Evolutionary conservation across 2,888 invertebrate species (phyloP).

Genomic region (Campoletis raptor): DNA sequence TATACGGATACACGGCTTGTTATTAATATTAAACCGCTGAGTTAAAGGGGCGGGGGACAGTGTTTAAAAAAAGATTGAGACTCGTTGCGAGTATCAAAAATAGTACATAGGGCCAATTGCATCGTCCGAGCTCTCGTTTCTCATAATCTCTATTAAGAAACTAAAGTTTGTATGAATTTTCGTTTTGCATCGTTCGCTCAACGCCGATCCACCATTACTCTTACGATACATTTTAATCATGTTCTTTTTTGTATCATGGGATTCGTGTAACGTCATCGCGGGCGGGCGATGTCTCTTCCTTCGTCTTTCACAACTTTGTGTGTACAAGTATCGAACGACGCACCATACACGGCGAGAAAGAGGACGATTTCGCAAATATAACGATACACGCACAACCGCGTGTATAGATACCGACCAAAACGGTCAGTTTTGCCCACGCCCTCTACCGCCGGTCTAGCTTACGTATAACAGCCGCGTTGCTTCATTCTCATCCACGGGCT

Average conservation of each 20-base stretch:
- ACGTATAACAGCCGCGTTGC: not conserved
- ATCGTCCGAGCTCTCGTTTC: constrained; percentile 6
- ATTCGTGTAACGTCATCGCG: constrained; percentile 20
- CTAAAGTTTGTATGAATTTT: not conserved
- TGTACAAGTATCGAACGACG: constrained; percentile 14
- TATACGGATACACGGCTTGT: constrained; percentile 16
- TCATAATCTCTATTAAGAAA: not conserved
- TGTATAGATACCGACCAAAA: constrained; percentile 4
- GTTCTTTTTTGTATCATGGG: not conserved
- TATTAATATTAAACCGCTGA: constrained; percentile 2
- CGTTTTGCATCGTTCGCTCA: not conserved
- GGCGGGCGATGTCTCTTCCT: constrained; percentile 18
- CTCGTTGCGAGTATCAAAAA: constrained; percentile 34
- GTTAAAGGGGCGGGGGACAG: not conserved
- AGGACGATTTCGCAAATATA: constrained; percentile 46
- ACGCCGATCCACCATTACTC: not conserved
- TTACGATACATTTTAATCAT: not conserved
- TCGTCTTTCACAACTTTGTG: constrained; percentile 42
- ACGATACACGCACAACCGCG: constrained; percentile 2
- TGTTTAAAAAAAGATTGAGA: constrained; percentile 55
- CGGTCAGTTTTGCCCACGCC: constrained; percentile 28
- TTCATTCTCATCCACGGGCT: not conserved
- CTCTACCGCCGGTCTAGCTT: constrained; percentile 28
- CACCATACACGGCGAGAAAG: constrained; percentile 38
- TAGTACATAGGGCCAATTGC: constrained; percentile 30